Conservation (phyloP, 2,113 vertebrate genomes). For the Chinchilla lanigera region DNA sequence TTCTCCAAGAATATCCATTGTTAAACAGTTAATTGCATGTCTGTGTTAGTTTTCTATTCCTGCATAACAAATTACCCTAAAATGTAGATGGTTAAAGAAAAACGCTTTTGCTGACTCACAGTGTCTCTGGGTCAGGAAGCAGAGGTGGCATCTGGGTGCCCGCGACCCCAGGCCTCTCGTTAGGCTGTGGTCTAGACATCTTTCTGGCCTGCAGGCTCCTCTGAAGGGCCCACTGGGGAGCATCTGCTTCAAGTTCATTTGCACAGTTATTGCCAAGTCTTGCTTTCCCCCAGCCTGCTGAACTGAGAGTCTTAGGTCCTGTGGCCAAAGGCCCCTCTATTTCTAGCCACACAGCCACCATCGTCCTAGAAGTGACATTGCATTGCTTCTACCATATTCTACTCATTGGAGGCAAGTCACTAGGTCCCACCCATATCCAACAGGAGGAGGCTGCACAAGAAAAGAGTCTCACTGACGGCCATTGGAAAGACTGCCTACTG, state of each 20-base stretch:
- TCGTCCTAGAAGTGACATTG: not conserved
- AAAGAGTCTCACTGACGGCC: no score
- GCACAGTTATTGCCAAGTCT: no score
- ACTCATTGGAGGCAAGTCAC: not conserved
- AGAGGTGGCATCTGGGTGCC: not conserved
- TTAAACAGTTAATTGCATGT: not conserved
- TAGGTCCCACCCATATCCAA: not conserved
- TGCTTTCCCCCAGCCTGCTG: no score
- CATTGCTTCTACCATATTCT: not conserved
- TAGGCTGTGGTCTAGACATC: not conserved
- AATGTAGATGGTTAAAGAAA: not conserved
- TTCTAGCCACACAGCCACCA: no score
- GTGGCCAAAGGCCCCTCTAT: not conserved
- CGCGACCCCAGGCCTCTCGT: not conserved
- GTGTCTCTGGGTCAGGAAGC: not conserved
- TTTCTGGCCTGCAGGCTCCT: not conserved
- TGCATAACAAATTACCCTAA: not conserved
- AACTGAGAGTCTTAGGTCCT: not conserved
- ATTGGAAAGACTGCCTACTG: not conserved
- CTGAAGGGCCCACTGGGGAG: not conserved
- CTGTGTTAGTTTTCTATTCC: conserved; percentile 11
- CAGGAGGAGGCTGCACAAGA: not conserved
- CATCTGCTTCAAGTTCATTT: not conserved
- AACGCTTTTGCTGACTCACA: not conserved
- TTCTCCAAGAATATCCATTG: not conserved